phyloP scores from a whole-genome alignment of 2,113 vertebrate species.

The Phaethon lepturus region DNA sequence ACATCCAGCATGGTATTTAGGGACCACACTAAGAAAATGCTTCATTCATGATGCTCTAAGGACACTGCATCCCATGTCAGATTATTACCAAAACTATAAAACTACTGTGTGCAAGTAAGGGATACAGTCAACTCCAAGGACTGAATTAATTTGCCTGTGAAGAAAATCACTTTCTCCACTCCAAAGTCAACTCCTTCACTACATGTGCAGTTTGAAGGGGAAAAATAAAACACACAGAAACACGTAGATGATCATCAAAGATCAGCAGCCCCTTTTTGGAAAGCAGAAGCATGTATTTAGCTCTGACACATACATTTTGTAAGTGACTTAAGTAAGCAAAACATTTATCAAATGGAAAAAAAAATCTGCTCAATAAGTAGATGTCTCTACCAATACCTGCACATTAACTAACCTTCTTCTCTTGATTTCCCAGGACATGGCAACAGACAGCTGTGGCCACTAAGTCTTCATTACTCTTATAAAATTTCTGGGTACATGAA shows the following conservation, averaged over 20 bases:
- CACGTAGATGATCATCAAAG: accelerated
- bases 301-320: not conserved
- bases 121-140: not conserved
- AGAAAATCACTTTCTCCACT: not conserved
- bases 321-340: not conserved
- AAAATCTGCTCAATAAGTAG: not conserved
- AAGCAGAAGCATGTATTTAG: not conserved
- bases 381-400: not conserved
- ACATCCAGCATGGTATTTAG: not conserved
- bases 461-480: not conserved
- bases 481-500: not conserved
- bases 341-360: not conserved
- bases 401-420: not conserved
- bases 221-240: not conserved
- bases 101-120: not conserved
- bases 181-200: not conserved
- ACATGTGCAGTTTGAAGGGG: not conserved
- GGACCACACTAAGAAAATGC: accelerated
- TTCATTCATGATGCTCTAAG: not conserved
- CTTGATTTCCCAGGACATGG: not conserved
- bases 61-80: not conserved
- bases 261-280: not conserved
- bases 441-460: not conserved
- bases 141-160: accelerated
- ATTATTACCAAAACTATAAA: not conserved